Conservation (phyloP, 2,797 vertebrate genomes). For the Anguilla pacifica region DNA sequence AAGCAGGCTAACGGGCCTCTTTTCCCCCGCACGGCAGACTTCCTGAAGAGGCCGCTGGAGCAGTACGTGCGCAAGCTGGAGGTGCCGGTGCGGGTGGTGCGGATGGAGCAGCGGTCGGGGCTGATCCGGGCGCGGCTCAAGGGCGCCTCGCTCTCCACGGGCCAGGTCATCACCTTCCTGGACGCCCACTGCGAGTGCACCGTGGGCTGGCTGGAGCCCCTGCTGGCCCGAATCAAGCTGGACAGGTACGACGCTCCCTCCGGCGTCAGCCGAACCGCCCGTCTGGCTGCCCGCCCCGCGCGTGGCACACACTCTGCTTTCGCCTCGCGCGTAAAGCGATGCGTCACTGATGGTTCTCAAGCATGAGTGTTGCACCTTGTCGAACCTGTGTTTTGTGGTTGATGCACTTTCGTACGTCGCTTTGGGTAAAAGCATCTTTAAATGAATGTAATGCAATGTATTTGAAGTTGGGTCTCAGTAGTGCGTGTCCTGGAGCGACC, state of each 20-base stretch:
- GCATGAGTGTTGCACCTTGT: background rate
- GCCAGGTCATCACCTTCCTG: conserved; percentile 97
- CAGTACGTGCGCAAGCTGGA: conserved; percentile 90
- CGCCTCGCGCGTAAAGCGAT: background rate
- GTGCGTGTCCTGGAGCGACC: background rate
- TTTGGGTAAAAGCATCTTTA: no score
- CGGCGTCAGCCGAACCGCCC: background rate
- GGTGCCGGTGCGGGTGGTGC: conserved; percentile 90
- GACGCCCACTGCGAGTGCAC: conserved; percentile 99
- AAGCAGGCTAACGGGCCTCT: background rate
- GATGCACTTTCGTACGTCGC: no score
- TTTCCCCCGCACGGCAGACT: conserved; percentile 72
- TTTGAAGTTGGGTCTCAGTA: background rate
- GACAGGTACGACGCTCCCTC: conserved; percentile 81
- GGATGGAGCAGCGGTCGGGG: conserved; percentile 97
- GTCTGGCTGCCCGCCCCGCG: background rate
- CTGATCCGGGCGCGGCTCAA: conserved; percentile 94
- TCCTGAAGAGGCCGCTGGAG: conserved; percentile 92
- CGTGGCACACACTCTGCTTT: background rate
- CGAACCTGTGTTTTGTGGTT: no score
- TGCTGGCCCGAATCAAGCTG: conserved; percentile 91
- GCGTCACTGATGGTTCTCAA: background rate
- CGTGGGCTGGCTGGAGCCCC: conserved; percentile 93
- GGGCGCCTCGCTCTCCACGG: conserved; percentile 93
- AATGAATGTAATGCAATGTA: no score